Conservation (phyloP, 30 jellyfish, hydroid and myxozoan genomes). For the Nemopilema nomurai region DNA sequence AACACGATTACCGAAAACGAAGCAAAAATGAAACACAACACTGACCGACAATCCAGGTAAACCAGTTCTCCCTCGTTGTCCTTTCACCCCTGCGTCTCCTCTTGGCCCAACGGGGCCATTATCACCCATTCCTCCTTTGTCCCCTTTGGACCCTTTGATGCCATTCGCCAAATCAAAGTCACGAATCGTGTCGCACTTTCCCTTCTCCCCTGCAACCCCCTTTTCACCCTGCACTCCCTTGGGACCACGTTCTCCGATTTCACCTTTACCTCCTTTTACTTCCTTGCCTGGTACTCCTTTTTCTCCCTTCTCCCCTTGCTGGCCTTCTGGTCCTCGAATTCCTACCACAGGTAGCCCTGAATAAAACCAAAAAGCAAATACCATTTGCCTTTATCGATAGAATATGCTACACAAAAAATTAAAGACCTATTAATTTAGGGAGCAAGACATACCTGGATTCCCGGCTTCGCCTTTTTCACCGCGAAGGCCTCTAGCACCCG, state of each 20-base stretch:
- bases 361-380: not conserved
- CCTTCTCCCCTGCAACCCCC: conserved; percentile 69
- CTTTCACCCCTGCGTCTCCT: conserved; percentile 75
- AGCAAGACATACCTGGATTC: conserved; percentile 47
- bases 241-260: conserved; percentile 32
- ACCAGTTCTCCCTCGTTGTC: conserved; percentile 80
- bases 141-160: conserved; percentile 67
- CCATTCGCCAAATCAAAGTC: conserved; percentile 47
- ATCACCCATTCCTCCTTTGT: conserved; percentile 66
- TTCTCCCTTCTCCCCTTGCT: not conserved
- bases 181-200: conserved; percentile 49
- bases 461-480: conserved; percentile 69
- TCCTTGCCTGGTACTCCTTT: not conserved
- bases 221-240: conserved; percentile 45
- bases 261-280: not conserved
- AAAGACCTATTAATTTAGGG: no score
- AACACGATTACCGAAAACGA: not conserved
- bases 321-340: conserved; percentile 56
- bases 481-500: conserved; percentile 25
- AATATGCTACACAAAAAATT: conserved; percentile 22
- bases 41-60: conserved; percentile 64
- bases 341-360: conserved; percentile 22
- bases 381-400: conserved; percentile 46
- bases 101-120: conserved; percentile 73
- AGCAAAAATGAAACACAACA: not conserved